Conservation (phyloP, 2,888 invertebrate species). For the Nephrocerus scutellatus region DNA sequence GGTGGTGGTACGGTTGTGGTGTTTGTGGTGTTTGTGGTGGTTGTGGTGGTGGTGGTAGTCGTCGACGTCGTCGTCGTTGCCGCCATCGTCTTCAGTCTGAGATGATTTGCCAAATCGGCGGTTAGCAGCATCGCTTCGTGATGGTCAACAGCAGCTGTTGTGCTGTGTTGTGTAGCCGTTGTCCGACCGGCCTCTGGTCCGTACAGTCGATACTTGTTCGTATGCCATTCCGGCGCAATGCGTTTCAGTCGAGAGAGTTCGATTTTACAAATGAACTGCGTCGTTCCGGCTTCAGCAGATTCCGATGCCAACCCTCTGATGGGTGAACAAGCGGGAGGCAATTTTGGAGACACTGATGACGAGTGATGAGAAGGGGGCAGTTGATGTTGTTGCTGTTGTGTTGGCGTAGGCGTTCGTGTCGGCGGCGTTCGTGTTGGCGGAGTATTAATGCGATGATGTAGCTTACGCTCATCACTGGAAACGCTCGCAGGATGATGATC, state of each 20-base stretch:
- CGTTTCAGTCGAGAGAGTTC: conserved; percentile 39
- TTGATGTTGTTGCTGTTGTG: conserved; percentile 25
- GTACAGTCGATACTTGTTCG: conserved; percentile 34
- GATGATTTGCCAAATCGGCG: conserved; percentile 23
- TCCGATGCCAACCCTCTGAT: too few relatives aligned
- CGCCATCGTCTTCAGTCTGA: conserved; percentile 23
- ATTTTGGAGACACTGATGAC: too few relatives aligned
- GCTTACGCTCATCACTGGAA: conserved; percentile 26
- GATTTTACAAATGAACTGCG: conserved; percentile 41
- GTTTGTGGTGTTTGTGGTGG: too few relatives aligned
- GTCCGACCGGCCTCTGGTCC: conserved; percentile 12
- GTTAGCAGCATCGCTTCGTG: conserved; percentile 27
- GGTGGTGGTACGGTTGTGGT: too few relatives aligned
- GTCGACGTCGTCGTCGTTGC: too few relatives aligned
- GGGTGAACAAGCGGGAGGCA: too few relatives aligned
- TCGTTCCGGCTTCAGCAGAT: conserved; percentile 8
- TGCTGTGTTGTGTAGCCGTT: conserved; percentile 11
- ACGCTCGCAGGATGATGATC: conserved; percentile 22
- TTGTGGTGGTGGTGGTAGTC: too few relatives aligned
- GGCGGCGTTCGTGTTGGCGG: conserved; percentile 31
- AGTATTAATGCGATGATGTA: conserved; percentile 28
- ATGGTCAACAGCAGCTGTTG: conserved; percentile 20
- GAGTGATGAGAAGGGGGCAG: too few relatives aligned
- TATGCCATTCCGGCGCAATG: conserved; percentile 37
- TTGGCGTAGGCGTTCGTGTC: conserved; percentile 36